A percentile compares a stretch with the other conserved stretches of the same genome.
Conservation (phyloP, 2,113 vertebrate genomes). For the Pitta sordida region DNA sequence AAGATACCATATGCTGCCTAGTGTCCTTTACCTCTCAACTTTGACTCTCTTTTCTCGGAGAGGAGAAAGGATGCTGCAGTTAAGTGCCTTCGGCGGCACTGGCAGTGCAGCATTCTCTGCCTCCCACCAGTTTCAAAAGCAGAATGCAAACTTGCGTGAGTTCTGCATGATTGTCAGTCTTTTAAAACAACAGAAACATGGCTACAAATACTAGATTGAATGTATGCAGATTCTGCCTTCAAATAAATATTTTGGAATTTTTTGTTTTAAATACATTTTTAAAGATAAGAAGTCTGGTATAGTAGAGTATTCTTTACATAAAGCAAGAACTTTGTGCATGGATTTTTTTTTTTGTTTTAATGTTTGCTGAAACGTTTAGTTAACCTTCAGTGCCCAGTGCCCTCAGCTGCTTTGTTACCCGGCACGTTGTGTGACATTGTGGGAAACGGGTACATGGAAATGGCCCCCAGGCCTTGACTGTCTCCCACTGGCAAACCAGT, state of each 20-base stretch:
- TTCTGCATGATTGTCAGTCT: background rate
- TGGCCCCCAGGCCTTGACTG: accelerated
- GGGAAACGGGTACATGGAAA: background rate
- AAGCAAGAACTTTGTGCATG: background rate
- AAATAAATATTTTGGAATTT: background rate
- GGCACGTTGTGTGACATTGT: accelerated
- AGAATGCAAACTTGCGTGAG: accelerated
- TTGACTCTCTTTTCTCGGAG: background rate
- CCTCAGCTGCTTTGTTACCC: background rate
- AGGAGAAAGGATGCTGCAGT: background rate
- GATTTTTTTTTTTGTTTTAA: background rate
- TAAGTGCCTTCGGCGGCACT: background rate
- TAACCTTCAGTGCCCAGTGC: background rate
- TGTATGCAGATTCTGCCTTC: background rate
- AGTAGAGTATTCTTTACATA: background rate
- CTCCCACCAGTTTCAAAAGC: background rate
- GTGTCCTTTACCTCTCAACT: background rate
- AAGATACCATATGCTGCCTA: background rate
- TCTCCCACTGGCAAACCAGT: background rate
- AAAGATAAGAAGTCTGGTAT: background rate
- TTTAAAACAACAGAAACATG: background rate
- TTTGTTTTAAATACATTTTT: background rate
- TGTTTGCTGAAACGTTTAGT: background rate
- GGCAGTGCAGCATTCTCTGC: accelerated
- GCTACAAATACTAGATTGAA: background rate